A percentile compares a stretch with the other conserved stretches of the same genome.
These are phyloP conservation scores for Periophthalmus modestus DNA, from an alignment of 2,113 vertebrate genomes.

Conservation along the genomic window DNA sequence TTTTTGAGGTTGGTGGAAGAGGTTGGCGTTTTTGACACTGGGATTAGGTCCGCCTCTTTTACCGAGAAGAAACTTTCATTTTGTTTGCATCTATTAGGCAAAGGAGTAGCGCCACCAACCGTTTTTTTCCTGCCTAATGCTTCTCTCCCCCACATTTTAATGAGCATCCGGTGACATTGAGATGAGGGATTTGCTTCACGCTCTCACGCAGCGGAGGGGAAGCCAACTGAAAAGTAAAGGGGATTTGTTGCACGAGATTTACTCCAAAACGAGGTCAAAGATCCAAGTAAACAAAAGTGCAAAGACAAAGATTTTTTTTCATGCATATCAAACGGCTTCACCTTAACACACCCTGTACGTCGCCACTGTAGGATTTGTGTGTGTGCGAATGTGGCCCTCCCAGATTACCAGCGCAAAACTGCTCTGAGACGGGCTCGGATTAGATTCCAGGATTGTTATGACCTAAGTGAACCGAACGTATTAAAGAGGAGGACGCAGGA, in stretches of 20 bases:
- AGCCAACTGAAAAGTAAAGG: slow-evolving; percentile 6
- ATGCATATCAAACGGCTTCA: neutral
- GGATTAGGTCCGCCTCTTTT: neutral
- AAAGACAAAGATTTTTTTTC: neutral
- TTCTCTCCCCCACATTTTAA: neutral
- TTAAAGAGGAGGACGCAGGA: neutral
- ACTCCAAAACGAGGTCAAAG: slow-evolving; percentile 6
- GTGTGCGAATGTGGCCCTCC: slow-evolving; percentile 46
- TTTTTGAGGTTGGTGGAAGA: too few species aligned
- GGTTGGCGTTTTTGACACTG: neutral
- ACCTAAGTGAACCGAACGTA: too few species aligned
- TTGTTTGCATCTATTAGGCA: neutral
- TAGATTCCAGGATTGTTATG: slow-evolving; percentile 36
- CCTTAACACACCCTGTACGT: neutral
- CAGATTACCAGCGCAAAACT: slow-evolving; percentile 55
- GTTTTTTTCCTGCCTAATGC: neutral
- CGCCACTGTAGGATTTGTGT: neutral
- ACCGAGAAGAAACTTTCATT: neutral
- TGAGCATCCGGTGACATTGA: slow-evolving; percentile 12
- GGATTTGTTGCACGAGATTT: slow-evolving; percentile 10
- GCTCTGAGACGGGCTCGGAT: slow-evolving; percentile 62
- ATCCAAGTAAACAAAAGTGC: slow-evolving; percentile 2
- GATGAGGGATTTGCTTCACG: slow-evolving; percentile 7
- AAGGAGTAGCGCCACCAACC: neutral
- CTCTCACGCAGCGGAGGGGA: neutral